Evolutionary conservation across 2,888 invertebrate genomes (phyloP).

Genomic region (Julus scanicus): DNA sequence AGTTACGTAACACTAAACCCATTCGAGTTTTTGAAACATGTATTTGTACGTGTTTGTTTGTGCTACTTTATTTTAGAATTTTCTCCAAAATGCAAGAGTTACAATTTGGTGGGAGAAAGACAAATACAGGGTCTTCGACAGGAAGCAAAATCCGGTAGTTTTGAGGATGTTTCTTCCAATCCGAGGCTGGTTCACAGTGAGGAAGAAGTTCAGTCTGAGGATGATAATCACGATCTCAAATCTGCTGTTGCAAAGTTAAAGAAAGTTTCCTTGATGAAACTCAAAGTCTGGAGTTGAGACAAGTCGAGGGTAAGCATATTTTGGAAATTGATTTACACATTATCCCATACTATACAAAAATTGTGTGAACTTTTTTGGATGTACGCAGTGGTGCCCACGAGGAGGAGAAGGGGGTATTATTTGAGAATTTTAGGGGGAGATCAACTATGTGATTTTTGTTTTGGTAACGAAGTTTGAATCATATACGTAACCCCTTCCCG

Average conservation of each 20-base stretch:
- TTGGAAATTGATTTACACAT: no score
- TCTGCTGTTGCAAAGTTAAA: conserved; percentile 81
- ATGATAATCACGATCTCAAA: conserved; percentile 72
- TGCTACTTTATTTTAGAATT: conserved; percentile 20
- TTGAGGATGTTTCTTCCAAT: conserved; percentile 67
- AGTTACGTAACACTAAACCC: no score
- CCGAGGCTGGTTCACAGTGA: conserved; percentile 78
- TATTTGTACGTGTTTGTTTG: neutral
- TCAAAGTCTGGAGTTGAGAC: conserved; percentile 75
- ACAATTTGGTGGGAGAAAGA: conserved; percentile 41
- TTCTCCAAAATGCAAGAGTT: conserved; percentile 52
- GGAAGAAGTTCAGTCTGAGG: conserved; percentile 76
- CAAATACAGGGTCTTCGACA: conserved; percentile 1
- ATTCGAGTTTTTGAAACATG: no score
- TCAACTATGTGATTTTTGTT: no score
- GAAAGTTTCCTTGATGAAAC: conserved; percentile 80
- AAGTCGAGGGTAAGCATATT: neutral
- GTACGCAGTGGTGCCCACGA: no score
- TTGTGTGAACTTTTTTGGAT: no score
- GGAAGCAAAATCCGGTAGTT: conserved; percentile 50
- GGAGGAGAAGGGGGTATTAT: no score
- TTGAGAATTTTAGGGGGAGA: no score
- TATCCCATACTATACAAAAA: no score
- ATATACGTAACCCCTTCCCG: no score
- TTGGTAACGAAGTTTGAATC: no score